Percentiles rank a stretch among this genome's conserved stretches.
Evolutionary conservation across 2,797 vertebrate genomes (phyloP).

Genomic region (Aotus griseimembra): DNA sequence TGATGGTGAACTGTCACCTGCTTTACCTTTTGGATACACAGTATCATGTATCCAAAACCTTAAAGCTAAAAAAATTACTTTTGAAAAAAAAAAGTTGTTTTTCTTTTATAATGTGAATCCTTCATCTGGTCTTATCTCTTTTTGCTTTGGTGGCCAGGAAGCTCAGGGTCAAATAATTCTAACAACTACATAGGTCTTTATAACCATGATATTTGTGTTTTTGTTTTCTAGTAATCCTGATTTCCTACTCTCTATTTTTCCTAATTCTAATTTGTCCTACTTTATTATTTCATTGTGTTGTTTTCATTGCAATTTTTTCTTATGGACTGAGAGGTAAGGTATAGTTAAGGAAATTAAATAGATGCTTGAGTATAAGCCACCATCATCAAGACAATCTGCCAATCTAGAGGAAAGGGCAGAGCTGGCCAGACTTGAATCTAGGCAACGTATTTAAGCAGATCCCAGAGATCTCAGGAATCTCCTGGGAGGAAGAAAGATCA

Average conservation of each 20-base stretch:
- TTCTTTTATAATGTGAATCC: background rate
- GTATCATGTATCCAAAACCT: background rate
- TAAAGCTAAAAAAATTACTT: background rate
- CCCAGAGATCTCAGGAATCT: background rate
- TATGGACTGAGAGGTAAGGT: background rate
- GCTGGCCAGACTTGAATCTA: background rate
- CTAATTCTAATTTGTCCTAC: background rate
- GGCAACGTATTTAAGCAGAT: background rate
- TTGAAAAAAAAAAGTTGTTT: slow-evolving; percentile 9
- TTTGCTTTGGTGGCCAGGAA: slow-evolving; percentile 36
- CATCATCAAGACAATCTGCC: background rate
- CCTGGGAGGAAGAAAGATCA: background rate
- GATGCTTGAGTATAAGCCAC: background rate
- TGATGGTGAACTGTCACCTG: background rate
- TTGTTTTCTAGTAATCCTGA: background rate
- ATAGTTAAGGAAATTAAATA: background rate
- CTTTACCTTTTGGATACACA: background rate
- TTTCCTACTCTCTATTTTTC: background rate
- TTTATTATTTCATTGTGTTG: background rate
- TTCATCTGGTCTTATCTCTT: background rate
- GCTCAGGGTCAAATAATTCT: background rate
- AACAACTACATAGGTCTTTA: background rate
- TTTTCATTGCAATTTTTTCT: background rate
- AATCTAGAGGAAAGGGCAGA: background rate
- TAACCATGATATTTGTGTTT: background rate